Percentiles rank a stretch among this genome's conserved stretches.
phyloP scores from a whole-genome alignment of 30 jellyfish, hydroid and myxozoan species.

The Hydractinia symbiolongicarpus region DNA sequence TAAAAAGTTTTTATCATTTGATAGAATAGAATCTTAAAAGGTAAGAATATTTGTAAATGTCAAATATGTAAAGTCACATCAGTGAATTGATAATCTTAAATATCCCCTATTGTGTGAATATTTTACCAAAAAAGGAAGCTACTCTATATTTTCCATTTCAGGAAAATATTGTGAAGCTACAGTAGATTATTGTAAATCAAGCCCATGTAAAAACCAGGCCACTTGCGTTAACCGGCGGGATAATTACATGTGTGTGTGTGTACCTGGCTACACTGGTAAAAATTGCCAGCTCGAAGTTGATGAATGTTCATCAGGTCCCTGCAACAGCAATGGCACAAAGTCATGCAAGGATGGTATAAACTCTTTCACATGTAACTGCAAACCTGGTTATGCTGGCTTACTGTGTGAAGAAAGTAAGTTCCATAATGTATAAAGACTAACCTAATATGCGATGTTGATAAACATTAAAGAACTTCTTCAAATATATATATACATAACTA shows the following conservation, averaged over 20 bases:
- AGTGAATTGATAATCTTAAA: too few relatives aligned
- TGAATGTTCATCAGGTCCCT: constrained; percentile 19
- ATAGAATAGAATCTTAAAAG: too few relatives aligned
- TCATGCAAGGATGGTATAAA: constrained; percentile 70
- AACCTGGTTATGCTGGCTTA: constrained; percentile 72
- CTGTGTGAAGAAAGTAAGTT: constrained; percentile 55
- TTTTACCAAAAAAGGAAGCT: too few relatives aligned
- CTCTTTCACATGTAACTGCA: constrained; percentile 63
- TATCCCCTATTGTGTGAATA: too few relatives aligned
- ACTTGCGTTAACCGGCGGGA: constrained; percentile 59
- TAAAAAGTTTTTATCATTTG: not conserved
- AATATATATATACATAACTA: too few relatives aligned
- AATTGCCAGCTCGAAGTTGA: constrained; percentile 29
- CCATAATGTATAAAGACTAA: not conserved
- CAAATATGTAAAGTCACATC: too few relatives aligned
- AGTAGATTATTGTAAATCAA: constrained; percentile 40
- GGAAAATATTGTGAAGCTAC: constrained; percentile 17
- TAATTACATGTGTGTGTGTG: constrained; percentile 56
- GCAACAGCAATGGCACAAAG: constrained; percentile 13
- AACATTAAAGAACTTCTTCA: too few relatives aligned
- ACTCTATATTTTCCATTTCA: not conserved
- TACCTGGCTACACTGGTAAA: constrained; percentile 71
- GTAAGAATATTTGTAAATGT: too few relatives aligned
- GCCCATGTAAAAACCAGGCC: constrained; percentile 72
- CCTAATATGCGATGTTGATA: too few relatives aligned